Conservation (phyloP, 2,113 vertebrate species). For the Nipponia nippon region DNA sequence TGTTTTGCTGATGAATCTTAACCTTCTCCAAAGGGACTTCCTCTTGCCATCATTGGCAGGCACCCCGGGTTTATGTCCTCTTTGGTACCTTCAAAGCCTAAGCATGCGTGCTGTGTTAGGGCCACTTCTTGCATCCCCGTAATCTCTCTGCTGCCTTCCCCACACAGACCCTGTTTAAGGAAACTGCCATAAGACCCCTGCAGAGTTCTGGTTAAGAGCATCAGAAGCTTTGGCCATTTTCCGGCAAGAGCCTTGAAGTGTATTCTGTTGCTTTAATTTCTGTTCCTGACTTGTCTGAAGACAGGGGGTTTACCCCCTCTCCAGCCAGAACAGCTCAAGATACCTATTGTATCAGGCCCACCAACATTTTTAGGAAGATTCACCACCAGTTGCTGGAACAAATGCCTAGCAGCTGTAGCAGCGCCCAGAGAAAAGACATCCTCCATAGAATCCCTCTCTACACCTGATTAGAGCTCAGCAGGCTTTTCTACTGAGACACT, state of each 20-base stretch:
- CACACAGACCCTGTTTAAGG: background rate
- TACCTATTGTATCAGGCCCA: background rate
- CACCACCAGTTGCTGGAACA: background rate
- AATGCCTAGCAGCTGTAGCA: background rate
- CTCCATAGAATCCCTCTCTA: background rate
- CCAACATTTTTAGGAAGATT: background rate
- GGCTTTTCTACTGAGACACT: background rate
- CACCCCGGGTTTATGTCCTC: background rate
- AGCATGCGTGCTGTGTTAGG: background rate
- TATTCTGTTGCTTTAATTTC: background rate
- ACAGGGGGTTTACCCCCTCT: fast-evolving
- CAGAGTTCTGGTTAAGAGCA: background rate
- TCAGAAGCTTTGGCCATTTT: background rate
- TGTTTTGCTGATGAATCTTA: background rate
- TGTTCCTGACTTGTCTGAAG: background rate
- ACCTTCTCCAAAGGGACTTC: background rate
- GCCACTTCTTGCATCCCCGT: background rate
- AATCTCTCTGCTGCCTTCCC: background rate
- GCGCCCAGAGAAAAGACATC: background rate
- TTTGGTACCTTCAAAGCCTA: background rate
- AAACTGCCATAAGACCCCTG: background rate
- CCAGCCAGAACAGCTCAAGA: background rate
- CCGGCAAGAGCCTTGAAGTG: background rate
- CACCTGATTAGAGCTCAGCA: background rate
- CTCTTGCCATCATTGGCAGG: background rate